Conservation (phyloP, 2,888 invertebrate genomes). For the Synergus umbraculus region DNA sequence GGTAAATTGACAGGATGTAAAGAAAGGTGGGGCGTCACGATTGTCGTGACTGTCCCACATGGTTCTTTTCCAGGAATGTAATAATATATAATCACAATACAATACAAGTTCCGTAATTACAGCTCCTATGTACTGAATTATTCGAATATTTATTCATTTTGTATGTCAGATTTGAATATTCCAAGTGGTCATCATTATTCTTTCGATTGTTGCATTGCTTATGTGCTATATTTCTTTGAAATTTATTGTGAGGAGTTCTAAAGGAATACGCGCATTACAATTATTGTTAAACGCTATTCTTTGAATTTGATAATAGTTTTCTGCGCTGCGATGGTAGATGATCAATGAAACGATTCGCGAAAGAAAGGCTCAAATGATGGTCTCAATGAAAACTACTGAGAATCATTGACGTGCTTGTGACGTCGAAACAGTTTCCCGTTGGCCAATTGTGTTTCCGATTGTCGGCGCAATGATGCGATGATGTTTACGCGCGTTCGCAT, state of each 20-base stretch:
- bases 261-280: neutral
- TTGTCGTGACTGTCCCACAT: constrained; percentile 39
- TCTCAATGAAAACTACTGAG: constrained; percentile 47
- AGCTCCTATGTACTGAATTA: constrained; percentile 13
- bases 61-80: constrained; percentile 33
- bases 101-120: constrained; percentile 19
- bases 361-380: constrained; percentile 45
- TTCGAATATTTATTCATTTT: constrained; percentile 29
- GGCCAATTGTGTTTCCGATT: constrained; percentile 8
- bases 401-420: constrained; percentile 45
- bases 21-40: constrained; percentile 31
- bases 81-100: constrained; percentile 40
- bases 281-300: constrained; percentile 21
- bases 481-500: constrained; percentile 13
- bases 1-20: constrained; percentile 31
- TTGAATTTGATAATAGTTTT: constrained; percentile 46
- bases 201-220: constrained; percentile 2
- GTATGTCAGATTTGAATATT: constrained; percentile 37
- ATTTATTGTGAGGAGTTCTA: constrained; percentile 6
- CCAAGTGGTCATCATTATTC: constrained; percentile 31
- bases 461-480: constrained; percentile 17
- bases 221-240: neutral
- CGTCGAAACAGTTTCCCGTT: constrained; percentile 4
- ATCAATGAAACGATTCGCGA: constrained; percentile 46
- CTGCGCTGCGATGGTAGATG: constrained; percentile 30